Evolutionary conservation across 2,888 invertebrate species (phyloP), one percentile per base, ranked within the genome.

Genomic region (Teleiodes luculella): DNA sequence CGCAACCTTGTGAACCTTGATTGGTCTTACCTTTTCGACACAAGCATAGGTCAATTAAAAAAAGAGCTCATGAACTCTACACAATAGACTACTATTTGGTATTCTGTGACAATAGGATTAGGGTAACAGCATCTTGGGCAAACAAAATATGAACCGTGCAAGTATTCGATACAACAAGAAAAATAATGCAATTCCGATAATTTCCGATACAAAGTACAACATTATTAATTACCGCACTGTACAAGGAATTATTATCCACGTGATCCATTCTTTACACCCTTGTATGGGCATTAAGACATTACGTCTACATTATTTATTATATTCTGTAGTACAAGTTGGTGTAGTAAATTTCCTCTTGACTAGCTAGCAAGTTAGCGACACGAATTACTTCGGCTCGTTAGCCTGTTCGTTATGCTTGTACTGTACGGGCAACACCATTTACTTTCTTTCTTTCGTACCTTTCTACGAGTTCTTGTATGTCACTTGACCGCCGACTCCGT

Each of bases 381-480:
- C 5, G 43, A 24, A 43, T 43, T 43, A 43, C 20, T 13, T 37
- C 37, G 10, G 11, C 33, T 33, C n/a, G 33, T 33, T 33, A n/a
- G 33, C 7, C 24, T n/a, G 43, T 43, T 43, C 43, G 43, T 43
- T 28, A 13, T 20, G 43, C 43, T 28, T 43, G 43, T 28, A 28
- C 13, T 43, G 43, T 28, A 28, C 13, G 28, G 43, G 24, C 35
- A 35, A 5, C 8, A 35, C 6, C 46, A 47, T 47, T 33, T 33
- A 33, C 46, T 47, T 47, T 47, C 46, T 47, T 47, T 47, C 31
- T 47, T 33, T 11, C 31, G 8, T 31, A 33, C n/a, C 16, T 33
- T 47, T 43, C 43, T 43, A 43, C 4, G 6, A n/a, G 20, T 10
- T 20, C 10, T 10, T 41, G 14, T 41, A 41, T 41, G 28, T 43